Evolutionary conservation across 2,888 invertebrate genomes (phyloP), one percentile per base, ranked within the genome.

Genomic region (Peribatodes rhomboidaria): DNA sequence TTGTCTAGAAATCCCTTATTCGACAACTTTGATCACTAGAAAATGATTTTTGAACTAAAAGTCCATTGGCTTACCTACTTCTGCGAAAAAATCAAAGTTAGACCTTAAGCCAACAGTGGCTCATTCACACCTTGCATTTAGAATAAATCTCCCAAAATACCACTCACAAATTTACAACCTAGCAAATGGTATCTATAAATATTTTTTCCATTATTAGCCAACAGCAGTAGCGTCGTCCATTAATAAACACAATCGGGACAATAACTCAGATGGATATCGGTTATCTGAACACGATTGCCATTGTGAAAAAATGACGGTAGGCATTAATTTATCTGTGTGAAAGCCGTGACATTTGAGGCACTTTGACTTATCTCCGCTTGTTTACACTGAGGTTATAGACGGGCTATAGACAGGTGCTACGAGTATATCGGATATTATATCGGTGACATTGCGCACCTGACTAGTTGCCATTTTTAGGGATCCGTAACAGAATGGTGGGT

Each of bases 231-330:
- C 64, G 52, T 69, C 73, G 42, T 67, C 74, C 70, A 75, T 80
- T 78, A 75, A 73, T 74, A 80, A 73, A 58, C 58, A 67, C 66
- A 61, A 70, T 70, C 74, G 20, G 61, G 27, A 56, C 74, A 73
- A 77, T 77, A 73, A 76, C 75, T 71, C 65, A 72, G 78, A 81
- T 81, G 68, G 65, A 66, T 79, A 80, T 77, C 77, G 63, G 65
- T 35, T 52, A 55, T 61, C 50, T 63, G 41, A 60, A 73, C 65
- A 69, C 60, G 50, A 68, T 55, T 68, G 73, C 47, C 71, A 74
- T 76, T 77, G 68, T 74, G 70, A 50, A 50, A 50, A 49, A 50
- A 33, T 31, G 18, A 35, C 35, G 18, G 35, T 20, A 35, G 60
- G 20, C 56, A 20, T 55, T 55, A 53, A 46, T 56, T 59, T 68